These are phyloP conservation scores for Sycophaga agraensis DNA, from an alignment of 1,140 invertebrate genomes.

Conservation along the genomic window DNA sequence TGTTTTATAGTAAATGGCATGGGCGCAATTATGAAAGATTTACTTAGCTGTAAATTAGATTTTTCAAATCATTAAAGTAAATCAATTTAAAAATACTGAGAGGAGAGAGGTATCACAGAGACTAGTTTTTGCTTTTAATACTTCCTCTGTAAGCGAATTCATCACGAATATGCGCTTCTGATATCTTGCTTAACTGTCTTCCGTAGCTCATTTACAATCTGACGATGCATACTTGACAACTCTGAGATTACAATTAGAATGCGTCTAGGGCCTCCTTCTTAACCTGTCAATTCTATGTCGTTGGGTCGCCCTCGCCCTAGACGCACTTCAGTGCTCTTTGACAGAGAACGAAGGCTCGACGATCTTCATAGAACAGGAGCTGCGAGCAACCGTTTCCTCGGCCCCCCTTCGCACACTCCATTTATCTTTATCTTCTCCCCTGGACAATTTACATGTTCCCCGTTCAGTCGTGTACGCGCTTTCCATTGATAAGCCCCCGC, in stretches of 20 bases:
- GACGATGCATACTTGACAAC: constrained; percentile 8
- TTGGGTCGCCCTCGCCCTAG: not conserved
- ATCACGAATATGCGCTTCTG: too few relatives aligned
- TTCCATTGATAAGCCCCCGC: too few relatives aligned
- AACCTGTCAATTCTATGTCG: constrained; percentile 3
- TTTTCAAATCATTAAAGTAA: too few relatives aligned
- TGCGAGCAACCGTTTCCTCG: not conserved
- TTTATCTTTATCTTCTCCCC: constrained; percentile 1
- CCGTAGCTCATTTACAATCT: constrained; percentile 18
- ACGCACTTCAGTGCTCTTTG: constrained; percentile 19
- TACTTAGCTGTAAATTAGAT: too few relatives aligned
- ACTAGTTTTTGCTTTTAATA: too few relatives aligned
- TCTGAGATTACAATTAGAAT: constrained; percentile 16
- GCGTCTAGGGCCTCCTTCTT: constrained; percentile 9
- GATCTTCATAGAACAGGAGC: constrained; percentile 22
- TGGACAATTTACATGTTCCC: not conserved
- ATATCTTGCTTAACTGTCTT: too few relatives aligned
- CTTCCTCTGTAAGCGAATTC: too few relatives aligned
- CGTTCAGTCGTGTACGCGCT: not conserved
- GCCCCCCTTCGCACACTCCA: not conserved
- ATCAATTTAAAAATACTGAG: too few relatives aligned
- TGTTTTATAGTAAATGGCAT: too few relatives aligned
- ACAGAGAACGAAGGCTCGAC: constrained; percentile 16
- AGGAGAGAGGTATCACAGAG: too few relatives aligned
- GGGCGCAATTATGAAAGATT: too few relatives aligned